Percentiles rank a stretch among this genome's conserved stretches.
phyloP scores from a whole-genome alignment of 1,140 invertebrate genomes.

The Nasonia giraulti region DNA sequence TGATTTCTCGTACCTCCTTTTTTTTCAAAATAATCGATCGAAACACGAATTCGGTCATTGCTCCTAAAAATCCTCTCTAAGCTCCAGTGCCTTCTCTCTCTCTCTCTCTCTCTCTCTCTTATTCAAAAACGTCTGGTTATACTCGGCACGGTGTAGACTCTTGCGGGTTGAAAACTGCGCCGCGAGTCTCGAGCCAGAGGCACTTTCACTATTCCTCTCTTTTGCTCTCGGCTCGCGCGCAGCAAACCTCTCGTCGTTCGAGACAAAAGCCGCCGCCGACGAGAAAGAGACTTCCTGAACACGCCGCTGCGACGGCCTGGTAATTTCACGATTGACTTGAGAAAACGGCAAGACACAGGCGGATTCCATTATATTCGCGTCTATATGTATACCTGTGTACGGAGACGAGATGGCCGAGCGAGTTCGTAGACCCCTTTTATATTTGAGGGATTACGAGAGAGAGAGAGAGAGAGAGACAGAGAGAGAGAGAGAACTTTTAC shows the following conservation, averaged over 20 bases:
- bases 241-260: not conserved
- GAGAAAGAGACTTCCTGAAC: conserved; percentile 56
- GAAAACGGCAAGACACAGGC: conserved; percentile 46
- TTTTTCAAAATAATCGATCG: no score
- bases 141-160: no score
- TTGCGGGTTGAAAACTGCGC: not conserved
- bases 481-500: conserved; percentile 39
- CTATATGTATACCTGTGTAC: no score
- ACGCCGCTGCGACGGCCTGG: not conserved
- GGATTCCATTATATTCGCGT: not conserved
- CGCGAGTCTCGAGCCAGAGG: not conserved
- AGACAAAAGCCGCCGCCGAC: not conserved
- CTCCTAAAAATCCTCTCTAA: no score
- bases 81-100: no score
- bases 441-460: conserved; percentile 16
- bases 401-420: not conserved
- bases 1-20: no score
- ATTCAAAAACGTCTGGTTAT: no score
- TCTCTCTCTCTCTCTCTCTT: no score
- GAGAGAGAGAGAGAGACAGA: no score
- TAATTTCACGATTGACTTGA: conserved; percentile 52
- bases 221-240: no score
- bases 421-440: conserved; percentile 40
- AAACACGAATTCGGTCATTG: no score
- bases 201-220: conserved; percentile 1